Conservation (phyloP, 2,797 vertebrate species). For the Austrolebias charrua region DNA sequence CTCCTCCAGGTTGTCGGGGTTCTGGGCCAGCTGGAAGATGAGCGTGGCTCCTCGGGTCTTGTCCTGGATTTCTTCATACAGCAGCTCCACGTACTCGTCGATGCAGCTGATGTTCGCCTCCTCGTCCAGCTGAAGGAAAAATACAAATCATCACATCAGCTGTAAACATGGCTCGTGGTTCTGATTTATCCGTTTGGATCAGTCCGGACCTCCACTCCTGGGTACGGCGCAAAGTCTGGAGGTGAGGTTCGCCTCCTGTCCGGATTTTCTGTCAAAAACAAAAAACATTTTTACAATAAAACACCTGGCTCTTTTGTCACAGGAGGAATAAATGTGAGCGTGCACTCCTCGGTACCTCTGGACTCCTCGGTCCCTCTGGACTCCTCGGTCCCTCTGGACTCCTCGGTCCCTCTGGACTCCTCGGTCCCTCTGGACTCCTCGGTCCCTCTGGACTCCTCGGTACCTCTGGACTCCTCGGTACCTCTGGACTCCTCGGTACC, state of each 20-base stretch:
- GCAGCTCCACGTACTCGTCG: constrained; percentile 91
- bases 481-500: too few relatives aligned
- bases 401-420: too few relatives aligned
- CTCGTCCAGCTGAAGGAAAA: constrained; percentile 75
- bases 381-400: too few relatives aligned
- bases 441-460: too few relatives aligned
- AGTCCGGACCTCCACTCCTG: constrained; percentile 87
- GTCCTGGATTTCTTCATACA: constrained; percentile 92
- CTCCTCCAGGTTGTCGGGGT: constrained; percentile 92
- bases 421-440: too few relatives aligned
- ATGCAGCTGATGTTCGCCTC: constrained; percentile 89
- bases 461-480: too few relatives aligned
- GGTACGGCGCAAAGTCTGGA: constrained; percentile 85
- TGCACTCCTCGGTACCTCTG: neutral
- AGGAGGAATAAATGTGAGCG: neutral
- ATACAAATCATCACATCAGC: too few relatives aligned
- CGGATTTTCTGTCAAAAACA: constrained; percentile 79
- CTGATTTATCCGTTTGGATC: neutral
- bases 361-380: too few relatives aligned
- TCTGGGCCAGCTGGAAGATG: constrained; percentile 89
- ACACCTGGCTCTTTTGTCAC: too few relatives aligned
- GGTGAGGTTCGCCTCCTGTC: constrained; percentile 84
- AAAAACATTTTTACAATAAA: too few relatives aligned
- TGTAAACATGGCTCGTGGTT: neutral
- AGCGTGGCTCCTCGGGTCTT: constrained; percentile 90